Evolutionary conservation across 2,888 invertebrate species (phyloP).

Genomic region (Antheraea assamensis): DNA sequence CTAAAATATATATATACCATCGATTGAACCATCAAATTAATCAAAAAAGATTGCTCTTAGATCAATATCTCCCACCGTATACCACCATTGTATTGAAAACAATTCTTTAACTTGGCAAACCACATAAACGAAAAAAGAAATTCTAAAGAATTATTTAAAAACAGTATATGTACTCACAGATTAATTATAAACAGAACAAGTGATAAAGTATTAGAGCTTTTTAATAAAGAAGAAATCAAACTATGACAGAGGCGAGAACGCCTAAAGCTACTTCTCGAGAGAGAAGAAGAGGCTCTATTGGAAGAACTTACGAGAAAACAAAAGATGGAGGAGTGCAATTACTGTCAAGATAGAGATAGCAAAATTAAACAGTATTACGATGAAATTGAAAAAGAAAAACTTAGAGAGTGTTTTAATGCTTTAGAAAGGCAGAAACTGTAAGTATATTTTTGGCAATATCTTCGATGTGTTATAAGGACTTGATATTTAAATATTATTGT

Average conservation of each 20-base stretch:
- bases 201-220: constrained; percentile 58
- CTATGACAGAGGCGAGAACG: constrained; percentile 69
- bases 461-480: background rate
- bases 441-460: constrained; percentile 31
- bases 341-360: constrained; percentile 56
- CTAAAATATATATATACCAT: no score
- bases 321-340: constrained; percentile 54
- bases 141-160: no score
- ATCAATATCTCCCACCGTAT: no score
- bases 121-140: no score
- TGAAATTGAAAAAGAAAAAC: constrained; percentile 61
- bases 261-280: constrained; percentile 52
- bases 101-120: no score
- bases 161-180: constrained; percentile 41
- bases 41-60: no score
- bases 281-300: constrained; percentile 54
- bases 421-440: constrained; percentile 73
- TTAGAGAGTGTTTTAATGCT: constrained; percentile 65
- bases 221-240: constrained; percentile 60
- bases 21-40: no score
- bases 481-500: background rate
- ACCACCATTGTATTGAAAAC: no score
- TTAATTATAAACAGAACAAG: constrained; percentile 63
- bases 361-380: constrained; percentile 50
- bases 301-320: constrained; percentile 55